Conservation (phyloP, 2,888 invertebrate species). For the Polietes domitor region DNA sequence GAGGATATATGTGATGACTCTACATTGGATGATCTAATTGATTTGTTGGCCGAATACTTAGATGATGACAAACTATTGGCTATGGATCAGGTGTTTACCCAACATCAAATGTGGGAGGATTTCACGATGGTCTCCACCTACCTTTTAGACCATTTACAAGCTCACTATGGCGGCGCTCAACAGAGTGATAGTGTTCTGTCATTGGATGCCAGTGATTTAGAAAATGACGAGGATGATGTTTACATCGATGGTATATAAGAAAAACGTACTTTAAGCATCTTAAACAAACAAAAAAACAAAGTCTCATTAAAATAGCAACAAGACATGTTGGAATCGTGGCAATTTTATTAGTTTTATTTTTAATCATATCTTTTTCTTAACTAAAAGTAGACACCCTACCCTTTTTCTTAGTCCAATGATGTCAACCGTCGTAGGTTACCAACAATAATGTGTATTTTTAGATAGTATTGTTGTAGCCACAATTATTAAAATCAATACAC, state of each 20-base stretch:
- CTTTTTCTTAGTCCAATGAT: constrained; percentile 27
- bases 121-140: constrained; percentile 89
- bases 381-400: neutral
- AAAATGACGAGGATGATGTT: constrained; percentile 74
- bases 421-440: constrained; percentile 35
- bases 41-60: constrained; percentile 82
- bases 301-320: neutral
- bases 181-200: constrained; percentile 61
- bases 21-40: constrained; percentile 82
- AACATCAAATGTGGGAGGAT: constrained; percentile 85
- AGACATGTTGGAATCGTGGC: constrained; percentile 18
- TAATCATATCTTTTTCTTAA: neutral
- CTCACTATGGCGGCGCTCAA: constrained; percentile 74
- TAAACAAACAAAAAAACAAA: neutral
- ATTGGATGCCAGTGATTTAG: constrained; percentile 68
- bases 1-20: constrained; percentile 81
- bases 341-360: neutral
- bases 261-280: neutral
- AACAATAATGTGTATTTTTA: neutral
- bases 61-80: constrained; percentile 84
- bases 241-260: constrained; percentile 76
- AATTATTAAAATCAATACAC: constrained; percentile 36
- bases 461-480: neutral
- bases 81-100: constrained; percentile 60
- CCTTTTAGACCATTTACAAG: constrained; percentile 83